Evolutionary conservation across 2,113 vertebrate species (phyloP).

Genomic region (Prietella phreatophila): DNA sequence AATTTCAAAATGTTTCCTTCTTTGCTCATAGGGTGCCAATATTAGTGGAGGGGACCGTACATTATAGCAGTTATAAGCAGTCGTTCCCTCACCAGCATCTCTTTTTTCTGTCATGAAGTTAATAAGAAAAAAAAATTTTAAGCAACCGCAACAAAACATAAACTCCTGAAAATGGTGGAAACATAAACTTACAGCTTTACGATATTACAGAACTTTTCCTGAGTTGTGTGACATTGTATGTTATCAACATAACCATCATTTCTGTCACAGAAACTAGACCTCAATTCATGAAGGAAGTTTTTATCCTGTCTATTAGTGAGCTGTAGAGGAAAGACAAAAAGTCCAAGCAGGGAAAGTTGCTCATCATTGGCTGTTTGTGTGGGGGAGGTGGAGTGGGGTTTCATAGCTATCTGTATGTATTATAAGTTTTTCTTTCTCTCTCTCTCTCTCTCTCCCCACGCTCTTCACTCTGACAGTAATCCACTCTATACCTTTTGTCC

Average conservation of each 20-base stretch:
- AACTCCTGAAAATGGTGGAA: not conserved
- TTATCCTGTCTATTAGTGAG: not conserved
- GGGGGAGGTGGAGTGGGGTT: conserved; percentile 44
- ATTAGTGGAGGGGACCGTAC: too few relatives aligned
- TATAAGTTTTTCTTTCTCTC: conserved; percentile 53
- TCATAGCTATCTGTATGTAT: conserved; percentile 74
- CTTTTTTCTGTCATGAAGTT: not conserved
- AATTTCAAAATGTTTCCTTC: too few relatives aligned
- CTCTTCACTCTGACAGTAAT: conserved; percentile 67
- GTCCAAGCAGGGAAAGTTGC: not conserved
- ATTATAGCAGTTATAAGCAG: not conserved
- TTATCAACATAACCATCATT: not conserved
- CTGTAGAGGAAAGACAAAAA: not conserved
- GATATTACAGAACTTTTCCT: not conserved
- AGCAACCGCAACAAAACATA: not conserved
- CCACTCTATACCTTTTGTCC: conserved; percentile 71
- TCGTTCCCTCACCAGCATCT: not conserved
- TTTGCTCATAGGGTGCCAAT: too few relatives aligned
- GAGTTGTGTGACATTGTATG: not conserved
- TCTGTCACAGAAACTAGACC: not conserved
- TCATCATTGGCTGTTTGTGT: not conserved
- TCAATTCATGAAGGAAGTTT: not conserved
- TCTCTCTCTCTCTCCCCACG: conserved; percentile 34
- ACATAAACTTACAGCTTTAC: not conserved
- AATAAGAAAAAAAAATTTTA: not conserved